Evolutionary conservation across 2,113 vertebrate species (phyloP), one percentile per base, ranked within the genome.

Genomic region (Ivindomyrus marchei): DNA sequence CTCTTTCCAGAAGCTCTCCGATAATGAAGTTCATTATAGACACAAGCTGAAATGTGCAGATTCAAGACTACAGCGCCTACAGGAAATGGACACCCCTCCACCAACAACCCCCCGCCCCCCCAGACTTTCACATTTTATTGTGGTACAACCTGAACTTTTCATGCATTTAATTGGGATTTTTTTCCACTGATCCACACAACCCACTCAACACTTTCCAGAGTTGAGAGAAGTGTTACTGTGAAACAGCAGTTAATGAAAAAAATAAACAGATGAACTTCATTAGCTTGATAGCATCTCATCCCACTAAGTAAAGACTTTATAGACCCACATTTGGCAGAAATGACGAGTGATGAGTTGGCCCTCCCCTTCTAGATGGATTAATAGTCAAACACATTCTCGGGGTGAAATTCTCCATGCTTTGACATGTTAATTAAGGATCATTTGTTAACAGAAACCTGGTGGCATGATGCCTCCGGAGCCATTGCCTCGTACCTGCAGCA

Each of bases 121-220:
- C 39, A 47, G 9, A 85, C 83, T 47, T 85, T 85, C 45, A 85
- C 83, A 85, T 85, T 85, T 85, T 85, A 42, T 27, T 85, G 83
- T 85, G 42, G 36, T 85, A 47, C 45, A 85, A 85, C 39, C 83
- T 47, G 83, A 85, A 85, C 45, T 45, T 46, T 85, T 47, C 36
- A 85, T 80, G 74, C 42, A 10, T 85, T 46, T 47, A n/a, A 47
- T 46, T 85, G 24, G 83, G 83, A 80, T 85, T 85, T 84, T 84
- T 83, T 84, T 84, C 70, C 80, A 19, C 42, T 46, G 80, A 46
- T 84, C 83, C 39, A 85, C 83, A 21, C 83, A 46, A 13, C 83
- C 83, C 24, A 85, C 83, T 85, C 83, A 85, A 42, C 74, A 80
- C 83, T 21, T 85, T 85, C 45, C 24, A 85, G 9, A 46, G 45